Evolutionary conservation across 1,140 invertebrate genomes (phyloP).

Genomic region (Lasaia peninsularis): DNA sequence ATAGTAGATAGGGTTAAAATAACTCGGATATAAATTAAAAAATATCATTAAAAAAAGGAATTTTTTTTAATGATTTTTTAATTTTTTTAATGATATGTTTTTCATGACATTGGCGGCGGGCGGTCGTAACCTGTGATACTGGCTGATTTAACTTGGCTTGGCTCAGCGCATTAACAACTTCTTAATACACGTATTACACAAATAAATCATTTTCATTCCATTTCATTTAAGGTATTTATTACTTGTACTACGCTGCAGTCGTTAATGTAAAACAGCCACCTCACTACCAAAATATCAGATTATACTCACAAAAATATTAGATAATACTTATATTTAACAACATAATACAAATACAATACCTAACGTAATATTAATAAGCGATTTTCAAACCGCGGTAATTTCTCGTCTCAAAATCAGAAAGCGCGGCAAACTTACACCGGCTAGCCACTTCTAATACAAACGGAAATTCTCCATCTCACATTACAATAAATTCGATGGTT

Average conservation of each 20-base stretch:
- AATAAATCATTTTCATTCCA: too few relatives aligned
- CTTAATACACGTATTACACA: too few relatives aligned
- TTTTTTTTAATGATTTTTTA: too few relatives aligned
- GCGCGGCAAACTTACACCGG: constrained; percentile 62
- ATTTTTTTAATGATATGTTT: too few relatives aligned
- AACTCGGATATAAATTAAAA: too few relatives aligned
- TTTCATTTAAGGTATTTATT: neutral
- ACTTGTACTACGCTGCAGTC: neutral
- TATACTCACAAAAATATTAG: neutral
- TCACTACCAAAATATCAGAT: neutral
- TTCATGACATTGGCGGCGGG: too few relatives aligned
- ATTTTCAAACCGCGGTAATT: constrained; percentile 42
- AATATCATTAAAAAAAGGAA: too few relatives aligned
- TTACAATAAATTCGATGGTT: constrained; percentile 27
- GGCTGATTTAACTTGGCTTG: too few relatives aligned
- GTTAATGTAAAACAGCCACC: neutral
- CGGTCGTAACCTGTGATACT: too few relatives aligned
- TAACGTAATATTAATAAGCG: constrained; percentile 14
- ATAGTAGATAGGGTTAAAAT: too few relatives aligned
- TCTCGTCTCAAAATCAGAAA: constrained; percentile 73
- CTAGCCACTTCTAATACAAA: constrained; percentile 22
- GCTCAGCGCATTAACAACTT: too few relatives aligned
- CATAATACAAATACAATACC: constrained; percentile 51
- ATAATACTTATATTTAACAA: constrained; percentile 1
- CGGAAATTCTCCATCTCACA: constrained; percentile 14